phyloP scores from a whole-genome alignment of 1,140 invertebrate species.

The Magallana gigas region DNA sequence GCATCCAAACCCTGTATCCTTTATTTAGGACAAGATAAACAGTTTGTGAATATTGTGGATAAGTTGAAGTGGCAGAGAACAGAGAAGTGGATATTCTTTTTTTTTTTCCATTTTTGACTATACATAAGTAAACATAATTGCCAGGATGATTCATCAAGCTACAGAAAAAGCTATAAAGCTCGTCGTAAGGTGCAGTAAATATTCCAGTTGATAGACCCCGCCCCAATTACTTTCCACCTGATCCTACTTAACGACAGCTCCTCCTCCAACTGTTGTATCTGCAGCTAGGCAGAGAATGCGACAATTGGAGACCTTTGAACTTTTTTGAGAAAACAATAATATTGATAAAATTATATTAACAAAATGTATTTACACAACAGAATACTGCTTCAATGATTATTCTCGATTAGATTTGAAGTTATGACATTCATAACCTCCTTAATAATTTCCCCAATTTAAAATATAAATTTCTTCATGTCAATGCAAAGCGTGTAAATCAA shows the following conservation, averaged over 20 bases:
- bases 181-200: not conserved
- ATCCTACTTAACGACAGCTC: not conserved
- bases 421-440: too few relatives aligned
- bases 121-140: not conserved
- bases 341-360: too few relatives aligned
- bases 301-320: not conserved
- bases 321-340: too few relatives aligned
- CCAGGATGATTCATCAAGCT: not conserved
- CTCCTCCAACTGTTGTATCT: not conserved
- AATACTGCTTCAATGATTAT: too few relatives aligned
- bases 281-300: not conserved
- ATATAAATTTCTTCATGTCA: too few relatives aligned
- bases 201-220: not conserved
- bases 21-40: not conserved
- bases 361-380: too few relatives aligned
- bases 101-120: not conserved
- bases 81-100: not conserved
- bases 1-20: not conserved
- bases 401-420: too few relatives aligned
- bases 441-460: too few relatives aligned
- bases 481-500: too few relatives aligned
- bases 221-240: not conserved
- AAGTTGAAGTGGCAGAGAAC: not conserved
- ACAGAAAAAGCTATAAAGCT: not conserved
- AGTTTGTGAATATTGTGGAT: not conserved